Conservation (phyloP, 2,113 vertebrate species). For the Marmota monax region DNA sequence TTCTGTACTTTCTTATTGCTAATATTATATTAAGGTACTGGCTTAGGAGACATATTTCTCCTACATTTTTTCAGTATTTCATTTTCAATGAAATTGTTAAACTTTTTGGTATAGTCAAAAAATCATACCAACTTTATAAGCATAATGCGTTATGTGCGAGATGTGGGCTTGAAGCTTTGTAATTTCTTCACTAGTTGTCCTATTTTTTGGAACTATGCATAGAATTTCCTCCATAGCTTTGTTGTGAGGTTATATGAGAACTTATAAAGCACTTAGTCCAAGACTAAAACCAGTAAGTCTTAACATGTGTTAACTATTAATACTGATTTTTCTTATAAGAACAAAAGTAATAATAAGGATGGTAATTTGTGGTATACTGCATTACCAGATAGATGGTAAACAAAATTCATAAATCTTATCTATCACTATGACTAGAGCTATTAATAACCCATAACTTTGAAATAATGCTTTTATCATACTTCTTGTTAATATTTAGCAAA, state of each 20-base stretch:
- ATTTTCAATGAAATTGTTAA: slow-evolving; percentile 39
- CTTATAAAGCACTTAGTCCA: neutral
- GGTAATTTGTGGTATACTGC: neutral
- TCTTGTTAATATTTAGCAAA: neutral
- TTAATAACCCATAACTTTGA: neutral
- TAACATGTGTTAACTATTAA: neutral
- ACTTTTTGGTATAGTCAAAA: neutral
- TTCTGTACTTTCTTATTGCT: neutral
- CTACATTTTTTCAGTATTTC: neutral
- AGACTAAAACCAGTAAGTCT: neutral
- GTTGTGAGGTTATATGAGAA: neutral
- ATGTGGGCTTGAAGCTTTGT: neutral
- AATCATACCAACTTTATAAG: neutral
- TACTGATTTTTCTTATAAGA: neutral
- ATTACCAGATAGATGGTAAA: neutral
- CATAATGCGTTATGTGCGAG: neutral
- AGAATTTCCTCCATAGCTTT: neutral
- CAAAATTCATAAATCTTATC: neutral
- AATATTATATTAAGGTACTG: neutral
- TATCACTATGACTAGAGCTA: neutral
- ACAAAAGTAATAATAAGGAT: neutral
- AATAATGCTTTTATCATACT: neutral
- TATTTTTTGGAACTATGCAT: neutral
- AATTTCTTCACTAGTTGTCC: neutral
- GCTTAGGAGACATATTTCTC: neutral